Percentiles rank a stretch among this genome's conserved stretches.
These are phyloP conservation scores for Goniozus legneri DNA, from an alignment of 1,140 invertebrate genomes.

Conservation along the genomic window DNA sequence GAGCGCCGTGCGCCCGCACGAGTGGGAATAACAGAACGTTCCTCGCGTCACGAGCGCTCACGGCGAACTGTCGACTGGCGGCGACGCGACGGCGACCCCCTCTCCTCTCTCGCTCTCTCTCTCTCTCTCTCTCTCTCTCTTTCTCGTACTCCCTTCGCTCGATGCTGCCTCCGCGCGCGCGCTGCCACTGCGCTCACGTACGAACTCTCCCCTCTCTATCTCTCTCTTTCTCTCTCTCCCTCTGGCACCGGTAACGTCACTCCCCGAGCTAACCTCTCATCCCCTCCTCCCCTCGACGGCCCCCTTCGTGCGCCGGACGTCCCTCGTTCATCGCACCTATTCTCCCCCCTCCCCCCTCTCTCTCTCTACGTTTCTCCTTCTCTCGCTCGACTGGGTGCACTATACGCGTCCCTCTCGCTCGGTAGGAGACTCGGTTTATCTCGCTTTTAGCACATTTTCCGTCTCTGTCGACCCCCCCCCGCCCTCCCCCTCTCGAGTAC, in stretches of 20 bases:
- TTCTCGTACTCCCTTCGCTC: conserved; percentile 35
- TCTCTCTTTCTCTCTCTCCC: conserved; percentile 18
- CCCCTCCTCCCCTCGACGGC: conserved; percentile 17
- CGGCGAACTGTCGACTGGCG: conserved; percentile 50
- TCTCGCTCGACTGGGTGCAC: neutral
- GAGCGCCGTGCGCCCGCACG: conserved; percentile 13
- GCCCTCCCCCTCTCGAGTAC: conserved; percentile 20
- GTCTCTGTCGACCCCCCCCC: conserved; percentile 13
- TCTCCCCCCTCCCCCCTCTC: conserved; percentile 22
- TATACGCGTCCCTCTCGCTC: neutral
- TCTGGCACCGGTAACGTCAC: conserved; percentile 20
- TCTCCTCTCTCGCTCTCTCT: conserved; percentile 27
- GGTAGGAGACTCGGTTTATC: too few species aligned
- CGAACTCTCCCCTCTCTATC: conserved; percentile 19
- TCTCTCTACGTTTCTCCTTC: conserved; percentile 9
- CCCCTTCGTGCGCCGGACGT: conserved; percentile 17
- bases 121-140: too few species aligned
- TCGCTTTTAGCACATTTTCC: conserved; percentile 3
- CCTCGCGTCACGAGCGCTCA: conserved; percentile 50
- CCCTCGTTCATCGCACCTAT: conserved; percentile 29
- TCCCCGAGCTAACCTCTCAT: conserved; percentile 17
- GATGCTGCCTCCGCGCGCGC: conserved; percentile 33
- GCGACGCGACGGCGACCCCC: conserved; percentile 45
- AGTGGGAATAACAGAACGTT: conserved; percentile 27
- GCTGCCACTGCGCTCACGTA: conserved; percentile 9